Evolutionary conservation across 2,888 invertebrate species (phyloP).

Genomic region (Eupithecia abbreviata): DNA sequence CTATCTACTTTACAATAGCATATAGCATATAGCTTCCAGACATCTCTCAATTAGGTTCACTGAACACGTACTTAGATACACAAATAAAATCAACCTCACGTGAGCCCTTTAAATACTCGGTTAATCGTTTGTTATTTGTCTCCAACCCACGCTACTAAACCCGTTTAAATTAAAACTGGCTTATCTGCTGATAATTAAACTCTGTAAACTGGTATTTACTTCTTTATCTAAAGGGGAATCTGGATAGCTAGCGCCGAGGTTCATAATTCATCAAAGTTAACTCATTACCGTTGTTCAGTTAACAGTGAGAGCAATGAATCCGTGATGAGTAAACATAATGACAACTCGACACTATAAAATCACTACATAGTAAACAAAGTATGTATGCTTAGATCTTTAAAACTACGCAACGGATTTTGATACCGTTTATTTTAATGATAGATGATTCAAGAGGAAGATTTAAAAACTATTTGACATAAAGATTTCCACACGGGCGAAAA

Average conservation of each 20-base stretch:
- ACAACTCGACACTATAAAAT: neutral
- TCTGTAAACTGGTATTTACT: constrained; percentile 1
- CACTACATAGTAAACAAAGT: too few relatives aligned
- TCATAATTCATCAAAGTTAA: constrained; percentile 46
- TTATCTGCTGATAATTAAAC: constrained; percentile 11
- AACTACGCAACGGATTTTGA: too few relatives aligned
- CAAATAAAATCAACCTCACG: constrained; percentile 5
- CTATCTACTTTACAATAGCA: neutral
- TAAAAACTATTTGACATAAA: too few relatives aligned
- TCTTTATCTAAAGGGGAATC: constrained; percentile 21
- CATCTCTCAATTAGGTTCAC: neutral
- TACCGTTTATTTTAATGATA: too few relatives aligned
- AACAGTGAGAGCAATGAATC: neutral
- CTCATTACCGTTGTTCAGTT: constrained; percentile 38
- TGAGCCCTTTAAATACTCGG: neutral
- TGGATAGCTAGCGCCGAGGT: constrained; percentile 26
- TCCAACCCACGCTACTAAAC: neutral
- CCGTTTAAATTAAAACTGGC: constrained; percentile 5
- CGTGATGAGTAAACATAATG: neutral
- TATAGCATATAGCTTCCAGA: neutral
- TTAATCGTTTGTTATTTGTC: constrained; percentile 7
- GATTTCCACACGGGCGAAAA: too few relatives aligned
- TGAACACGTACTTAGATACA: neutral
- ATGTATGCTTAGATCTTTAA: too few relatives aligned
- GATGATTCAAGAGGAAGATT: too few relatives aligned